These are phyloP conservation scores for Pangasius larnaudii DNA, from an alignment of 2,797 vertebrate species.

Conservation along the genomic window DNA sequence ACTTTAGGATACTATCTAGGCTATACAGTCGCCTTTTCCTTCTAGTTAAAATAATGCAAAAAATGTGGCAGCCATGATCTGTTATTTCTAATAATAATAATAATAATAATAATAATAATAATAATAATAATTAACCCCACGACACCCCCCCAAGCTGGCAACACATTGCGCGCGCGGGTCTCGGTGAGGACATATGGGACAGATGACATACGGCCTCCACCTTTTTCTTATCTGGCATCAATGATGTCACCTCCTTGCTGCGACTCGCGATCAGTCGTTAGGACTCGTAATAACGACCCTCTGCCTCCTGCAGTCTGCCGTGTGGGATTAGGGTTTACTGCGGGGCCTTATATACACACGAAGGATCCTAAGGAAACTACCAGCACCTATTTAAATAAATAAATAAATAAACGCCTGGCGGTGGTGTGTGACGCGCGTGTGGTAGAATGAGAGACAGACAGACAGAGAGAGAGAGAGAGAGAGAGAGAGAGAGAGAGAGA, in stretches of 20 bases:
- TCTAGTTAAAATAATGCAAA: not conserved
- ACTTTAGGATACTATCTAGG: not conserved
- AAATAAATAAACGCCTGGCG: not conserved
- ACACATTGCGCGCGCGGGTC: not conserved
- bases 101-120: not conserved
- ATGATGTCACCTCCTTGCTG: constrained; percentile 52
- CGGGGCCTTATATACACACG: not conserved
- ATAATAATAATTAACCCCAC: no score
- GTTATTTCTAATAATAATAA: not conserved
- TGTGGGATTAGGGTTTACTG: constrained; percentile 1
- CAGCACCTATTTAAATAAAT: not conserved
- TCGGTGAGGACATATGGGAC: constrained; percentile 15
- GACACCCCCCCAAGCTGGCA: not conserved
- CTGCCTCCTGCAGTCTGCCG: constrained; percentile 21
- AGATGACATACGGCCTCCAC: constrained; percentile 45
- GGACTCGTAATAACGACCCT: constrained; percentile 12
- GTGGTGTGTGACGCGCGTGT: constrained; percentile 15
- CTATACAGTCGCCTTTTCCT: not conserved
- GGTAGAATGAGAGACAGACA: not conserved
- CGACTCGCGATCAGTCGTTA: constrained; percentile 26
- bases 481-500: not conserved
- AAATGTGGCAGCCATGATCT: not conserved
- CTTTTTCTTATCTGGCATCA: constrained; percentile 45
- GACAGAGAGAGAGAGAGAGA: not conserved
- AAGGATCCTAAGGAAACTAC: not conserved